Conservation (phyloP, 1,140 invertebrate species). For the Apis laboriosa region DNA sequence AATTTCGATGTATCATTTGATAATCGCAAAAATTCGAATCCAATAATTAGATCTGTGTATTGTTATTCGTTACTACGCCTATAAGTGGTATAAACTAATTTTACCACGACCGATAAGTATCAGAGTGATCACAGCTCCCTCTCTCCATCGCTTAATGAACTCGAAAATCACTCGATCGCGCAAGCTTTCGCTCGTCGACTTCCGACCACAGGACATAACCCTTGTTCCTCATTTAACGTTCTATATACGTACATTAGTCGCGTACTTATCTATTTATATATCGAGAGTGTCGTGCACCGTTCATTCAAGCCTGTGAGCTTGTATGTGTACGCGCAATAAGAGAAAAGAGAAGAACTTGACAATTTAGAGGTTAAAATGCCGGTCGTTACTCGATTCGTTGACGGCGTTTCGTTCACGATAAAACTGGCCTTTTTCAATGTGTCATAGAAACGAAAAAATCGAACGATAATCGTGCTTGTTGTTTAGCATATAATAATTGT, state of each 20-base stretch:
- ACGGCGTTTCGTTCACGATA: slow-evolving; percentile 30
- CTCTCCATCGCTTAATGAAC: slow-evolving; percentile 26
- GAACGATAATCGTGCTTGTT: slow-evolving; percentile 4
- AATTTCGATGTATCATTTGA: too few species aligned
- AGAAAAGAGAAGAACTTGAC: background rate
- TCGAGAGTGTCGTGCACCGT: slow-evolving; percentile 43
- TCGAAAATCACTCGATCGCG: slow-evolving; percentile 46
- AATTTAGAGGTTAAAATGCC: slow-evolving; percentile 29
- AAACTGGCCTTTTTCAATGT: background rate
- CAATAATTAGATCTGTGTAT: too few species aligned
- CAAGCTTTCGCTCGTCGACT: slow-evolving; percentile 43
- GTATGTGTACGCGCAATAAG: background rate
- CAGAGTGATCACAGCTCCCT: background rate
- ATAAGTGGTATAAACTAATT: slow-evolving; percentile 34
- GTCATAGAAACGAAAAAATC: background rate
- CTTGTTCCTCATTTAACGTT: slow-evolving; percentile 21
- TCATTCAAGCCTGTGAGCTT: slow-evolving; percentile 16
- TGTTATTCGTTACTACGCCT: background rate
- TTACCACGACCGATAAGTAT: slow-evolving; percentile 14
- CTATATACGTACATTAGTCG: background rate
- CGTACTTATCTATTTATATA: slow-evolving; percentile 57
- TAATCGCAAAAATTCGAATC: too few species aligned
- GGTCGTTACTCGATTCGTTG: slow-evolving; percentile 49
- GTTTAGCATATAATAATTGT: slow-evolving; percentile 14
- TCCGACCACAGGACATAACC: slow-evolving; percentile 30